Base-by-base conservation (phyloP, 1,140 invertebrate species). In the Sarcophaga bullata region DNA sequence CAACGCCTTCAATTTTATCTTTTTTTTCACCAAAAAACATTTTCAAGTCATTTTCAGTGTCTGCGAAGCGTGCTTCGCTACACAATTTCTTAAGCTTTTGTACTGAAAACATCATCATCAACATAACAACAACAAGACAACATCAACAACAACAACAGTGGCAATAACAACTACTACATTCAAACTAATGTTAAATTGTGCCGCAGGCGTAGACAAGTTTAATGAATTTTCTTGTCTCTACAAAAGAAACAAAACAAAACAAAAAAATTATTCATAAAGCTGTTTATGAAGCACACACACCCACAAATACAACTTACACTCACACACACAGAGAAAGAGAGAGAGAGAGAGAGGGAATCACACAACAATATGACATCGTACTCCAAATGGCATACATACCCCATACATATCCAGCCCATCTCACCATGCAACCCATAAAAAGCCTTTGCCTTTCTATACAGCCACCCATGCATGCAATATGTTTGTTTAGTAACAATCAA, bases 201-300 rank as follows among this genome's bases (percentile, higher is more conserved):
- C 87, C 87, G 85, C 84, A 82, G 85, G 87, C 86, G 84, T 87
- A 89, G 86, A 89, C 85, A 87, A 87, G 84, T 88, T 87, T 87
- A 85, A 87, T 86, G 86, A 86, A 85, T 88, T 88, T 85, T 84
- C 84, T 85, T 78, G 75, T 78, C 11, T 78, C 37, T n/a, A 78
- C 7, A 72, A 78, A 78, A 84, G 48, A 78, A 37, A 78, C 37
- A n/a, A 52, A 49, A 78, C n/a, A 78, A 17, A 72, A 62, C 3
- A 72, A 19, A 25, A 72, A 72, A 72, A 72, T 19, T 25, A 76
- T 68, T 62, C 25, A 80, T 68, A 80, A 58, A 80, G 62, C 62
- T 68, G 8, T 37, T 37, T 46, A 76, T 46, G 58, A 62, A 62
- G 7, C 46, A 76, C 47, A 80, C 49, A 80, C 15, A 46, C 25